Evolutionary conservation across 2,113 vertebrate species (phyloP).

Genomic region (Edolisoma coerulescens): DNA sequence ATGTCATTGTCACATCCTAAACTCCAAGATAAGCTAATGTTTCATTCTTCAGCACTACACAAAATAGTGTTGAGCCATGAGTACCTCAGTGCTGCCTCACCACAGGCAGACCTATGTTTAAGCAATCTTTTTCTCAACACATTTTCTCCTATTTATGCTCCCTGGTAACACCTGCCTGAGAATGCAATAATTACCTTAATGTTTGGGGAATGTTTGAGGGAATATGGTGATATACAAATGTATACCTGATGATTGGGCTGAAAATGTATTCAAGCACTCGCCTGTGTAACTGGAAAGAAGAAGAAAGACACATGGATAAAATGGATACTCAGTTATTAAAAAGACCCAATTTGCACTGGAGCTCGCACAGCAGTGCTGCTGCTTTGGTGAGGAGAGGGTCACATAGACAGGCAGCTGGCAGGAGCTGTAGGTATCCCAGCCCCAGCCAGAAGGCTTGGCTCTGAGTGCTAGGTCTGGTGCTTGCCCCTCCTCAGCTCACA

Average conservation of each 20-base stretch:
- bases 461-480: background rate
- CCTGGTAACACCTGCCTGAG: background rate
- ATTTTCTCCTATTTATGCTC: background rate
- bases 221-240: background rate
- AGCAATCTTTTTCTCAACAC: background rate
- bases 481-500: background rate
- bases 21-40: background rate
- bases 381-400: background rate
- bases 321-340: background rate
- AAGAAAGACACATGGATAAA: background rate
- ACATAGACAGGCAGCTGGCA: background rate
- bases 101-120: background rate
- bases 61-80: background rate
- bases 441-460: background rate
- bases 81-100: background rate
- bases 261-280: background rate
- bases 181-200: background rate
- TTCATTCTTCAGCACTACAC: background rate
- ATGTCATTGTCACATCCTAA: background rate
- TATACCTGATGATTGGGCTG: background rate
- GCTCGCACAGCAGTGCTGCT: fast-evolving
- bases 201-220: background rate
- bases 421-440: background rate
- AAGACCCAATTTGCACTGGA: background rate
- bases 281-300: background rate